A percentile compares a stretch with the other conserved stretches of the same genome.
These are phyloP conservation scores for Tachypleus tridentatus DNA, from an alignment of 1,140 invertebrate genomes.

Conservation along the genomic window DNA sequence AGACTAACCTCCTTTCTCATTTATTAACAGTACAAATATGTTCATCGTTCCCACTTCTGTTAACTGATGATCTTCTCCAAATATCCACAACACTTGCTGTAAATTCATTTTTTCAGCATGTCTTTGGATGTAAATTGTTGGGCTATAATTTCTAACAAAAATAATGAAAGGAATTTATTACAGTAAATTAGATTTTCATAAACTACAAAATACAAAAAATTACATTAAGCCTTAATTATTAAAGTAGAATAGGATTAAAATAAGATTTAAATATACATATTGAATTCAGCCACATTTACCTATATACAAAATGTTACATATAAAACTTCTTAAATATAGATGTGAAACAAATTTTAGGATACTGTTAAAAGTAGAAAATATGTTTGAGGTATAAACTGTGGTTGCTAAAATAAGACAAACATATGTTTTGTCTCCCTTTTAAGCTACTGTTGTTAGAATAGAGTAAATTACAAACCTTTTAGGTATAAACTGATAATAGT, in stretches of 20 bases:
- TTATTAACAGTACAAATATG: conserved; percentile 78
- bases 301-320: too few species aligned
- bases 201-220: too few species aligned
- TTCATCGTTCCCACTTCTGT: conserved; percentile 99
- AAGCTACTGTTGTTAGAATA: background rate
- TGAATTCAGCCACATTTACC: conserved; percentile 12
- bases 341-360: too few species aligned
- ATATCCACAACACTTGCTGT: conserved; percentile 96
- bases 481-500: too few species aligned
- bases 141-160: conserved; percentile 40
- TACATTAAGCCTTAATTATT: too few species aligned
- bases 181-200: too few species aligned
- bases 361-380: too few species aligned
- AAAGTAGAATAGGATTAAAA: background rate
- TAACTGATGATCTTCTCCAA: conserved; percentile 81
- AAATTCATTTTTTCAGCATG: conserved; percentile 63
- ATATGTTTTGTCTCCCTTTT: too few species aligned
- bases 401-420: too few species aligned
- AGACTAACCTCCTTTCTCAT: conserved; percentile 69
- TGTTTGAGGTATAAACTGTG: too few species aligned
- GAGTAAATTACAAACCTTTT: conserved; percentile 1
- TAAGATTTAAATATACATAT: background rate
- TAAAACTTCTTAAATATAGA: too few species aligned
- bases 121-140: conserved; percentile 46
- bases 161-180: background rate